A percentile compares a stretch with the other conserved stretches of the same genome.
phyloP scores from a whole-genome alignment of 2,888 invertebrate species.

The Anoncus sp. region DNA sequence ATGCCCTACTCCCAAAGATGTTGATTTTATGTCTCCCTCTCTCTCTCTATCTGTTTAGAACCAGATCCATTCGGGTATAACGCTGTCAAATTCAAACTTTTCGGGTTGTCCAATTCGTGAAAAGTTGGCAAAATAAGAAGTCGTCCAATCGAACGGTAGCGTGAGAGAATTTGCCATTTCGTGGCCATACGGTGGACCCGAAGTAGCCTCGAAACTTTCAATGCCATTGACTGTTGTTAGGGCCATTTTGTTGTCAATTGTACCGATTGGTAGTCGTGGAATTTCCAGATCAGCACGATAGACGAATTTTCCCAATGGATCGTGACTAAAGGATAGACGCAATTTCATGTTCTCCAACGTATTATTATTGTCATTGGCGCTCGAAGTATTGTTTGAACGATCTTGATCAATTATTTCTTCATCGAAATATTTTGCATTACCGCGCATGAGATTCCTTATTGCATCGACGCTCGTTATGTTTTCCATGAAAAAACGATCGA shows the following conservation, averaged over 20 bases:
- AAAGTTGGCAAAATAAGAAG: slow-evolving; percentile 85
- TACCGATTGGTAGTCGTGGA: slow-evolving; percentile 83
- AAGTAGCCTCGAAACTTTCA: slow-evolving; percentile 77
- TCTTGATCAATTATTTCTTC: not conserved
- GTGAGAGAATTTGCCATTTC: slow-evolving; percentile 31
- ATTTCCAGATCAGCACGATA: slow-evolving; percentile 77
- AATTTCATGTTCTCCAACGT: slow-evolving; percentile 48
- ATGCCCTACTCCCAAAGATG: too few species aligned
- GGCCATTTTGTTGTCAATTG: slow-evolving; percentile 86
- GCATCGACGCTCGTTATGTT: slow-evolving; percentile 85
- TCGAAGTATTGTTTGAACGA: too few species aligned
- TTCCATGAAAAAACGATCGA: slow-evolving; percentile 48
- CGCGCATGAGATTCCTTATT: slow-evolving; percentile 85
- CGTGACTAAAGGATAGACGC: slow-evolving; percentile 15
- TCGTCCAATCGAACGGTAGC: slow-evolving; percentile 90
- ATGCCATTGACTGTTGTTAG: slow-evolving; percentile 81
- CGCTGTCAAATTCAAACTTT: slow-evolving; percentile 88
- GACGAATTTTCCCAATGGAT: slow-evolving; percentile 33
- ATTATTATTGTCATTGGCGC: too few species aligned
- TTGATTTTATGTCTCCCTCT: not conserved
- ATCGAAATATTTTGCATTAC: slow-evolving; percentile 82
- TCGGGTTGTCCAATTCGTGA: slow-evolving; percentile 91
- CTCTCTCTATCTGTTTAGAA: slow-evolving; percentile 76
- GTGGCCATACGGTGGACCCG: slow-evolving; percentile 77
- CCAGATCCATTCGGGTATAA: slow-evolving; percentile 87